Conservation (phyloP, 2,113 vertebrate species). For the Hydrolagus affinis region DNA sequence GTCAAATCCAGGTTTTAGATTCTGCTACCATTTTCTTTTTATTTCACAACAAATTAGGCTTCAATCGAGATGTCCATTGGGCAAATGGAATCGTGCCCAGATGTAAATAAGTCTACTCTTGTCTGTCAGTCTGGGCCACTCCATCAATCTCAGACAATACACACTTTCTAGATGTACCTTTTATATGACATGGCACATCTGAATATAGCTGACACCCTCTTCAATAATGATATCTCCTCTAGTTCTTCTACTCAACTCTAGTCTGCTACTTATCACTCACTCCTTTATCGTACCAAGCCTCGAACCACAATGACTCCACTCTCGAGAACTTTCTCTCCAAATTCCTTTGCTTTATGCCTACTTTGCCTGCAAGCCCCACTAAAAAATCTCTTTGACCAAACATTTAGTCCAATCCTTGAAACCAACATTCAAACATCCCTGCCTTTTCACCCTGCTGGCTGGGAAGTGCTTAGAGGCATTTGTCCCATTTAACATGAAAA, state of each 20-base stretch:
- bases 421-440: no score
- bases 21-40: conserved; percentile 2
- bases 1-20: not conserved
- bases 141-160: not conserved
- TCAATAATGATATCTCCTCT: not conserved
- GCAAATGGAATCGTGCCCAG: not conserved
- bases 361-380: no score
- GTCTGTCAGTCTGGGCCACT: not conserved
- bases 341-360: no score
- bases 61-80: not conserved
- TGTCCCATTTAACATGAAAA: no score
- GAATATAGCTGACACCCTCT: not conserved
- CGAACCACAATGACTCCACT: no score
- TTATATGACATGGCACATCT: not conserved
- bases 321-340: no score
- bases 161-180: not conserved
- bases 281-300: no score
- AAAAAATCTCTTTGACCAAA: no score
- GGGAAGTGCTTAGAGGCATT: no score
- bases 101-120: not conserved
- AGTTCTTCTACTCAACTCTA: not conserved
- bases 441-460: no score
- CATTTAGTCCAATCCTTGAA: no score
- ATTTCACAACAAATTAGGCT: not conserved
- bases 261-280: not conserved